A percentile compares a stretch with the other conserved stretches of the same genome.
Conservation (phyloP, 2,113 vertebrate species). For the Nettapus auritus region DNA sequence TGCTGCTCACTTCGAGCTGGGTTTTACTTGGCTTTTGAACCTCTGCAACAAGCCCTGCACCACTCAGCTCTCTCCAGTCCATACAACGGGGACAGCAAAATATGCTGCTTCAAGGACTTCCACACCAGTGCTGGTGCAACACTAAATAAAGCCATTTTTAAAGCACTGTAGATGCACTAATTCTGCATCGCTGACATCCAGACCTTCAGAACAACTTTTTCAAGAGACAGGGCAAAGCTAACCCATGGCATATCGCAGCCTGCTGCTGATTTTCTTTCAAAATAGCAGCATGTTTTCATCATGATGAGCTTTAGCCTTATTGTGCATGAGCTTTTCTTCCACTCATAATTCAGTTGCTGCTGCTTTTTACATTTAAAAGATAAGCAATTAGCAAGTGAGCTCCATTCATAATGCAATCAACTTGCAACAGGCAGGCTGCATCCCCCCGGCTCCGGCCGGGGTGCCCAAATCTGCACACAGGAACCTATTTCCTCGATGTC, state of each 20-base stretch:
- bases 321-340: background rate
- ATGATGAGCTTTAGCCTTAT: background rate
- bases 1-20: background rate
- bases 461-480: background rate
- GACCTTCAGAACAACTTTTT: background rate
- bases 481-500: background rate
- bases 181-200: background rate
- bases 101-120: background rate
- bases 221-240: background rate
- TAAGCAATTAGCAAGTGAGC: background rate
- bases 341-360: background rate
- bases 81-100: fast-evolving
- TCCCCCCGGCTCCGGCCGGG: fast-evolving
- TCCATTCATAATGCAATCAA: background rate
- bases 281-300: background rate
- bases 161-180: background rate
- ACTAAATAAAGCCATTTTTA: background rate
- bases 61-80: fast-evolving
- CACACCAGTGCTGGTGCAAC: fast-evolving
- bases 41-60: background rate
- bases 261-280: background rate
- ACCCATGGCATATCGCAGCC: fast-evolving
- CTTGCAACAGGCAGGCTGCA: background rate
- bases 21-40: background rate
- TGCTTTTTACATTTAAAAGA: background rate